Evolutionary conservation across 1,140 invertebrate species (phyloP).

Genomic region (Lasaia peninsularis): DNA sequence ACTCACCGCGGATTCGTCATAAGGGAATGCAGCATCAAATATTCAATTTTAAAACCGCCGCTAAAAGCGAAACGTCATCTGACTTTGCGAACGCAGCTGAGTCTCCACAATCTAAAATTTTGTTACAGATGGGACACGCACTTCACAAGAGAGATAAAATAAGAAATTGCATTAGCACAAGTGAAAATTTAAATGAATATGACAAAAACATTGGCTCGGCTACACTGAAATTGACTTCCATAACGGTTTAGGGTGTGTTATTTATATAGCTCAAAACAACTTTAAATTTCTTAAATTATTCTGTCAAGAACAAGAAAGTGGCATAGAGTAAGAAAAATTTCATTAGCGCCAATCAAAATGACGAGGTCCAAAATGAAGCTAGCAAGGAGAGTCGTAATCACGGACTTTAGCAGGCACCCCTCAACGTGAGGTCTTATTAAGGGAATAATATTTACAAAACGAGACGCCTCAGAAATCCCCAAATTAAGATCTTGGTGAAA

Average conservation of each 20-base stretch:
- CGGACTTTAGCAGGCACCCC: slow-evolving; percentile 71
- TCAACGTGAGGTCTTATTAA: slow-evolving; percentile 77
- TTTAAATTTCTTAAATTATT: slow-evolving; percentile 60
- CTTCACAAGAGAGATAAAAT: slow-evolving; percentile 62
- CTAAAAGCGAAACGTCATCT: slow-evolving; percentile 77
- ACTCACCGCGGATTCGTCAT: slow-evolving; percentile 68
- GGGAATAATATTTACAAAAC: slow-evolving; percentile 78
- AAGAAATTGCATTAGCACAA: slow-evolving; percentile 73
- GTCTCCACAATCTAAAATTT: slow-evolving; percentile 73
- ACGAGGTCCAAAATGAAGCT: slow-evolving; percentile 75
- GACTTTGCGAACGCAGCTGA: slow-evolving; percentile 66
- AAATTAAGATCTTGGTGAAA: slow-evolving; percentile 75
- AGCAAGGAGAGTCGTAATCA: slow-evolving; percentile 73
- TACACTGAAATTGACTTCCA: slow-evolving; percentile 54
- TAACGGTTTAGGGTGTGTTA: slow-evolving; percentile 64
- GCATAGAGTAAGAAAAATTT: slow-evolving; percentile 73
- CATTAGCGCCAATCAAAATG: slow-evolving; percentile 77
- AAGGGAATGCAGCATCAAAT: slow-evolving; percentile 75
- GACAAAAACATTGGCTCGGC: slow-evolving; percentile 56
- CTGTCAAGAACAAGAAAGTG: slow-evolving; percentile 73
- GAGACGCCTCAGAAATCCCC: slow-evolving; percentile 76
- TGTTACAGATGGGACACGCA: slow-evolving; percentile 73
- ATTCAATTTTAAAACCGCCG: slow-evolving; percentile 77
- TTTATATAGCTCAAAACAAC: slow-evolving; percentile 53
- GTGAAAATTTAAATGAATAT: slow-evolving; percentile 68